These are phyloP conservation scores for Neofelis nebulosa DNA, from an alignment of 2,113 vertebrate genomes.

Conservation along the genomic window DNA sequence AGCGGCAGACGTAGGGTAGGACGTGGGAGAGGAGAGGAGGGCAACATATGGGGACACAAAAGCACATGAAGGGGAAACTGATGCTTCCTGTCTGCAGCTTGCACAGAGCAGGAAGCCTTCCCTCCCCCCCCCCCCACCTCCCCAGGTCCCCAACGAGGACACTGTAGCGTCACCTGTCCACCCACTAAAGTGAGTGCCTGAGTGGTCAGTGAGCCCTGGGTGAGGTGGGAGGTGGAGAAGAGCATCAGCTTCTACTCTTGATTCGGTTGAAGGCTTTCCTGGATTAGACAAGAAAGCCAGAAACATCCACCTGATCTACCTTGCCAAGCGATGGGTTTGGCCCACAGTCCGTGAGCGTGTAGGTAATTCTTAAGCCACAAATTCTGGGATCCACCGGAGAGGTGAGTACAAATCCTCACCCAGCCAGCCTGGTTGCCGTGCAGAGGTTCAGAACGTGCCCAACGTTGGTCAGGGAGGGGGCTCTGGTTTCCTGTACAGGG, in stretches of 20 bases:
- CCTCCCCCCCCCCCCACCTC: too few relatives aligned
- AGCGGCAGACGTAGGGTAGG: background rate
- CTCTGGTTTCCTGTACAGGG: background rate
- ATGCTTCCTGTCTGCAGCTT: background rate
- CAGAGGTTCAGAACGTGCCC: background rate
- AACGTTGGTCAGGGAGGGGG: fast-evolving
- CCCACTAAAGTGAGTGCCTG: background rate
- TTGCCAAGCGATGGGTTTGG: background rate
- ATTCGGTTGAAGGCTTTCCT: background rate
- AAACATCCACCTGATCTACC: background rate
- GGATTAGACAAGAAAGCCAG: background rate
- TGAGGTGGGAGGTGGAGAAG: background rate
- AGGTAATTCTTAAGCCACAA: background rate
- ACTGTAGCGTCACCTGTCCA: background rate
- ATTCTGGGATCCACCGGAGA: background rate
- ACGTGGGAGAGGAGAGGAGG: background rate
- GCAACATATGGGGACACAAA: background rate
- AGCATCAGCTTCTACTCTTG: background rate
- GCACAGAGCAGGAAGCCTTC: background rate
- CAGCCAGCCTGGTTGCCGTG: background rate
- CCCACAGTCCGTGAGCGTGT: background rate
- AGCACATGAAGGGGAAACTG: too few relatives aligned
- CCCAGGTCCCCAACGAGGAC: background rate
- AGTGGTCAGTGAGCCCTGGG: background rate
- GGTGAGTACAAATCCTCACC: background rate